A percentile compares a stretch with the other conserved stretches of the same genome.
Evolutionary conservation across 2,113 vertebrate species (phyloP).

Genomic region (Melanotaenia duboulayi): DNA sequence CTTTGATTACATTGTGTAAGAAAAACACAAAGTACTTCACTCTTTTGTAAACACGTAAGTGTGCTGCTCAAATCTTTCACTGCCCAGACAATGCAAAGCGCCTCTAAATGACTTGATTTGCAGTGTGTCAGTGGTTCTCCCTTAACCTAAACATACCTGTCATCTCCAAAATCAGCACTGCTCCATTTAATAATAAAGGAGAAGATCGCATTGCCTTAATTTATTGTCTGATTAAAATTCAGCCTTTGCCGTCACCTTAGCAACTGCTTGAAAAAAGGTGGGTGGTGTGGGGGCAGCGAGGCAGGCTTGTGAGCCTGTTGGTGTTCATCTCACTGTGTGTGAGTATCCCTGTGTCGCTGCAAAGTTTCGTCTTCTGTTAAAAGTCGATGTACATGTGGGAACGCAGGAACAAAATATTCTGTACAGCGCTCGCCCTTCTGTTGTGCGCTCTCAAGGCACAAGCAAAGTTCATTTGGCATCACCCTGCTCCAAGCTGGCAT

Average conservation of each 20-base stretch:
- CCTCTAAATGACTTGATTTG: constrained; percentile 17
- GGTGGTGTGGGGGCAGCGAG: constrained; percentile 83
- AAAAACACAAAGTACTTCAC: background rate
- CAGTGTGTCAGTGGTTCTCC: constrained; percentile 7
- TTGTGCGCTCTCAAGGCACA: constrained; percentile 14
- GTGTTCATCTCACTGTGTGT: constrained; percentile 56
- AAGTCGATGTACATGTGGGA: constrained; percentile 63
- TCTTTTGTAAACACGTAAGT: background rate
- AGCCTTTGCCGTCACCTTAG: constrained; percentile 85
- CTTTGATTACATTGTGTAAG: constrained; percentile 5
- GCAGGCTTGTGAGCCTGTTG: constrained; percentile 72
- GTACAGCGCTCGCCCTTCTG: constrained; percentile 64
- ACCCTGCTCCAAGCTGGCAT: background rate
- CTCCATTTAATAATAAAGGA: constrained; percentile 73
- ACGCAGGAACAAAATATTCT: constrained; percentile 42
- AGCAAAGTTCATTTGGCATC: background rate
- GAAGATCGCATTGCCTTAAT: constrained; percentile 77
- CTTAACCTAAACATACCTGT: constrained; percentile 45
- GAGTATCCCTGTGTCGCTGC: constrained; percentile 57
- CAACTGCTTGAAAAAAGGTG: constrained; percentile 84
- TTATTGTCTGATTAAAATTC: constrained; percentile 85
- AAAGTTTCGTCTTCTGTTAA: constrained; percentile 66
- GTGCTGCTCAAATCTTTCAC: background rate
- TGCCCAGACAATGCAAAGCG: background rate
- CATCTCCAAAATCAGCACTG: constrained; percentile 34